A percentile compares a stretch with the other conserved stretches of the same genome.
phyloP scores from a whole-genome alignment of 2,888 invertebrate species.

The Serripes groenlandicus region DNA sequence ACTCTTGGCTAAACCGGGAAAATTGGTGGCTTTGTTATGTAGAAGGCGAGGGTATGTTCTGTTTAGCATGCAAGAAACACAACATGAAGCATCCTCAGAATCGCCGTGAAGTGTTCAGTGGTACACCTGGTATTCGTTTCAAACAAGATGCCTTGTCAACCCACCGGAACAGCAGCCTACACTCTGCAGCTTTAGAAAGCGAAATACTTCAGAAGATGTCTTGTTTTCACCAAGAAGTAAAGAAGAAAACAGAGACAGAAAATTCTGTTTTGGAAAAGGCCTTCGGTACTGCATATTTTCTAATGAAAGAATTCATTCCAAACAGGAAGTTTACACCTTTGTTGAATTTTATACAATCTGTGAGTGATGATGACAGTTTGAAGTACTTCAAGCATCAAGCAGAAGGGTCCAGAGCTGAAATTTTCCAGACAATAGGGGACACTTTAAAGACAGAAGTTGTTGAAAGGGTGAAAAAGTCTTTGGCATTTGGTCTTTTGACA shows the following conservation, averaged over 20 bases:
- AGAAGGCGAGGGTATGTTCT: constrained; percentile 35
- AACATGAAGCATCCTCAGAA: constrained; percentile 37
- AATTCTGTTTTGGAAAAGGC: constrained; percentile 3
- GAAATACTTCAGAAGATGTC: constrained; percentile 29
- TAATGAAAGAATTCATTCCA: constrained; percentile 46
- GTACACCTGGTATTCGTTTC: constrained; percentile 22
- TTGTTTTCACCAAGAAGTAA: constrained; percentile 26
- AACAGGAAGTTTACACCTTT: constrained; percentile 29
- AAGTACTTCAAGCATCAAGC: constrained; percentile 48
- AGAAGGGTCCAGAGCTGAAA: constrained; percentile 30
- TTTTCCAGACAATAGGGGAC: constrained; percentile 34
- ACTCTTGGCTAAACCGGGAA: background rate
- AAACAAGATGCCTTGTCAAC: constrained; percentile 16
- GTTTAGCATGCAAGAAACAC: constrained; percentile 32
- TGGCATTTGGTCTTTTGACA: constrained; percentile 35
- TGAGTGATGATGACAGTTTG: constrained; percentile 24
- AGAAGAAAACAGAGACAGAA: constrained; percentile 26
- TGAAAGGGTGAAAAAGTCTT: constrained; percentile 22
- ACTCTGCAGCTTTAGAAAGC: constrained; percentile 11
- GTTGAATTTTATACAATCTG: constrained; percentile 32
- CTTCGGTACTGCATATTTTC: constrained; percentile 39
- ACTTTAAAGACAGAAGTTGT: constrained; percentile 20
- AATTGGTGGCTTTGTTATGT: constrained; percentile 43
- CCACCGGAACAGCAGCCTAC: background rate
- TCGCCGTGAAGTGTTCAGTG: constrained; percentile 23